A percentile compares a stretch with the other conserved stretches of the same genome.
Evolutionary conservation across 2,113 vertebrate species (phyloP).

Genomic region (Psilopogon haemacephalus): DNA sequence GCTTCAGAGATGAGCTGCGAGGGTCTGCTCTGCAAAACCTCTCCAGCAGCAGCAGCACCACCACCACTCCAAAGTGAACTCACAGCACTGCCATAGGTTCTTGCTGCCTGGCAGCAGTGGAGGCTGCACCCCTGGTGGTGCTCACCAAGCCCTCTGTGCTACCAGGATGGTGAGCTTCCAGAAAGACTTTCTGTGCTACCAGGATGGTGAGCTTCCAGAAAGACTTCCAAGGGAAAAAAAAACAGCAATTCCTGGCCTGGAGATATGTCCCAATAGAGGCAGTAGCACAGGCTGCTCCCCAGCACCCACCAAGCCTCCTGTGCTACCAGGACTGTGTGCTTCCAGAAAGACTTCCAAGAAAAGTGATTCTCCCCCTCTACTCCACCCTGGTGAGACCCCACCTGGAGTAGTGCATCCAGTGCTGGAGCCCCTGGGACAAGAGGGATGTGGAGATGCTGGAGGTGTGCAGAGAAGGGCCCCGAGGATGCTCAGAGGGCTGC

Average conservation of each 20-base stretch:
- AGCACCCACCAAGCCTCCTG: no score
- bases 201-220: neutral
- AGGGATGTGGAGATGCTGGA: no score
- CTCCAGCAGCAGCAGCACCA: neutral
- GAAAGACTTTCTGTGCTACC: neutral
- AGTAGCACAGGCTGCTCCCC: no score
- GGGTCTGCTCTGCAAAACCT: neutral
- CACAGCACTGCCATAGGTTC: fast-evolving
- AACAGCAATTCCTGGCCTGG: neutral
- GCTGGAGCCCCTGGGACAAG: no score
- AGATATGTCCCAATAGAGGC: neutral
- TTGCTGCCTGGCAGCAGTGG: fast-evolving
- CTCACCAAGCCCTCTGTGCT: neutral
- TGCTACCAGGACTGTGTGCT: no score
- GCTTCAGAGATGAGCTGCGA: neutral
- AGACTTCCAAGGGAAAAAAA: neutral
- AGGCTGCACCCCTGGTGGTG: fast-evolving
- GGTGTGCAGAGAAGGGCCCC: no score
- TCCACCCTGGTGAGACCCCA: no score
- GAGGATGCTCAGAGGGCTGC: no score
- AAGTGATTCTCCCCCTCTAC: no score
- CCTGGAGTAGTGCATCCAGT: no score
- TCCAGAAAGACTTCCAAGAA: no score
- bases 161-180: neutral
- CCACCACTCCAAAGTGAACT: fast-evolving